Evolutionary conservation across 2,113 vertebrate genomes (phyloP).

Genomic region (Leucopsar rothschildi): DNA sequence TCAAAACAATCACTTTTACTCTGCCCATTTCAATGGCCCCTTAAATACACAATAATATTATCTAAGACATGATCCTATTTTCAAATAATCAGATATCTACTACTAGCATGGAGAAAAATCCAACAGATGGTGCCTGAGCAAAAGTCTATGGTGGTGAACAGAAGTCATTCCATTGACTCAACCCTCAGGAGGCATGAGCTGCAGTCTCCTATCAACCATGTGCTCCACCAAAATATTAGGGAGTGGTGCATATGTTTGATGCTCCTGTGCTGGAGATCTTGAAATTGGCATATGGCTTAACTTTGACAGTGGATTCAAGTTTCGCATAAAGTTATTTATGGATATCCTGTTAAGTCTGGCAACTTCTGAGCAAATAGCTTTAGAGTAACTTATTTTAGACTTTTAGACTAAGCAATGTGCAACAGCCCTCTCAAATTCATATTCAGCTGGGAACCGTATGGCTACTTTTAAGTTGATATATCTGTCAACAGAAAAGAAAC

Average conservation of each 20-base stretch:
- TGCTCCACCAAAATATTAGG: not conserved
- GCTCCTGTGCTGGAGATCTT: not conserved
- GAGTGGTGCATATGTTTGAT: not conserved
- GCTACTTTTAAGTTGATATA: constrained; percentile 12
- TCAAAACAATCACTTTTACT: not conserved
- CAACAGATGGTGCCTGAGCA: not conserved
- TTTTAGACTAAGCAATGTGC: not conserved
- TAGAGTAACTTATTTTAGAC: constrained; percentile 13
- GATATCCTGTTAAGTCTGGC: not conserved
- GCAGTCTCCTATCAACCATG: not conserved
- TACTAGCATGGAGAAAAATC: not conserved
- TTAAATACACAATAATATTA: not conserved
- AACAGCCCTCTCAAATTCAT: constrained; percentile 8
- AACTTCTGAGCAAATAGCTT: constrained; percentile 21
- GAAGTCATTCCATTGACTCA: not conserved
- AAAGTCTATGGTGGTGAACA: not conserved
- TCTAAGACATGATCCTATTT: not conserved
- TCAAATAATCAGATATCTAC: not conserved
- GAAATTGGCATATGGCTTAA: not conserved
- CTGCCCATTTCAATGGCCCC: not conserved
- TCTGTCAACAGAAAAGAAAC: constrained; percentile 15
- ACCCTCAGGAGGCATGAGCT: not conserved
- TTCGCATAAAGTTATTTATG: constrained; percentile 1
- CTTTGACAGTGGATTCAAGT: not conserved
- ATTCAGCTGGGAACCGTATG: not conserved